Base-by-base conservation (phyloP, 1,140 invertebrate species). In the Drosophila sucinea region DNA sequence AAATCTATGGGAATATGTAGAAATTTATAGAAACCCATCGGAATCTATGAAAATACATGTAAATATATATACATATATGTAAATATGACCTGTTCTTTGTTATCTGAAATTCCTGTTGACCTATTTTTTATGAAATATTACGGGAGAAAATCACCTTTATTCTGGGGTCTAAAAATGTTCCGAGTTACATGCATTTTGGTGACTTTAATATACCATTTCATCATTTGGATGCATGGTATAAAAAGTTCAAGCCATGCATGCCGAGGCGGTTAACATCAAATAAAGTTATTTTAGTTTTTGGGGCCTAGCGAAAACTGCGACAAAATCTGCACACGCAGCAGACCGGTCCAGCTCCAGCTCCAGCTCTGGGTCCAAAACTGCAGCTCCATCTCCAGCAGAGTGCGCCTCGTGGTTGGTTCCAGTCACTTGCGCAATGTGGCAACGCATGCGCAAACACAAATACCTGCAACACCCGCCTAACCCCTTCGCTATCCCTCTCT, bases 261-360 rank as follows among this genome's bases (percentile, higher is more conserved):
- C 57, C 67, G 2, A 41, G 78, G 70, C 83, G 83, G 83, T 78
- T 75, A 77, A 89, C 84, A 84, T 87, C 83, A 87, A 87, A 87
- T 87, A 87, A 72, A 89, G 73, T 61, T 68, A 86, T 76, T 76
- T 61, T 66, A 81, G 72, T 79, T 72, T 54, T 62, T 51, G 56
- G 41, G 73, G 25, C 62, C 64, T 60, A 63, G 27, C 25, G 55
- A 2, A 29, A 3, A 25, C 35, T 17, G 83, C 79, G 83, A 86
- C 83, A 89, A 86, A 87, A 86, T 89, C 79, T 73, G 83, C 84
- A 79, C 80, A 89, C 77, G 60, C 80, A 64, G 40, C 25, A 41
- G 47, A 60, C 60, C 56, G 74, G 65, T 68, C 65, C 55, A 54
- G 17, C 56, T 61, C 17, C 6, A 60, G 62, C 40, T 47, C 7